Conservation (phyloP, 2,113 vertebrate genomes). For the Sarotherodon lohbergeri region DNA sequence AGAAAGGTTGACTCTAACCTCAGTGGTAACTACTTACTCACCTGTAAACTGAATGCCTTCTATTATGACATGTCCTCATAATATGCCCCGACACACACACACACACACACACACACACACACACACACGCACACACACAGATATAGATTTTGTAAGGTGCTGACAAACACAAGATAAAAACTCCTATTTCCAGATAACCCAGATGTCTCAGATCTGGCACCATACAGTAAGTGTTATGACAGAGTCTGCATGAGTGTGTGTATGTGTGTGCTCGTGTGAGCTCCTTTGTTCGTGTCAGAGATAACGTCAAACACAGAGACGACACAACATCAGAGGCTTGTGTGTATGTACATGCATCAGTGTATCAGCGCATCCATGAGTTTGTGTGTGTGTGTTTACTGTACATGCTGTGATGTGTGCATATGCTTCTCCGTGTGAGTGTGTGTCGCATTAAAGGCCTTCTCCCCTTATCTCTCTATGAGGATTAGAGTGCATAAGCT, state of each 20-base stretch:
- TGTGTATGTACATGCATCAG: background rate
- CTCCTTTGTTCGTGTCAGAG: slow-evolving; percentile 11
- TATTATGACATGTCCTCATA: background rate
- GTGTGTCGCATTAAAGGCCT: slow-evolving; percentile 24
- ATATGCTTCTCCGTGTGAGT: background rate
- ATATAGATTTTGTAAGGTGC: background rate
- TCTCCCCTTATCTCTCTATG: slow-evolving; percentile 34
- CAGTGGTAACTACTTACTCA: background rate
- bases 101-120: background rate
- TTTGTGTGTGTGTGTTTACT: background rate
- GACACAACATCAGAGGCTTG: background rate
- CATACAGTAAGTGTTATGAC: background rate
- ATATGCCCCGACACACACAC: background rate
- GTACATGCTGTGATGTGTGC: background rate
- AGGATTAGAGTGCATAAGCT: slow-evolving; percentile 57
- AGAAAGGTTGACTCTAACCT: background rate
- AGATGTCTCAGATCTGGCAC: slow-evolving; percentile 17
- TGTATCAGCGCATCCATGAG: background rate
- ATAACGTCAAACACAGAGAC: slow-evolving; percentile 26
- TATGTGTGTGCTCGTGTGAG: background rate
- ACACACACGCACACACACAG: background rate
- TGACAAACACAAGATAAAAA: slow-evolving; percentile 25
- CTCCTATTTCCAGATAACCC: slow-evolving; percentile 27
- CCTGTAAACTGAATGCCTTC: background rate
- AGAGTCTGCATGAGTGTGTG: background rate